Percentiles rank a stretch among this genome's conserved stretches.
These are phyloP conservation scores for Rotaria macrura DNA, from an alignment of 2,888 invertebrate genomes.

Conservation along the genomic window DNA sequence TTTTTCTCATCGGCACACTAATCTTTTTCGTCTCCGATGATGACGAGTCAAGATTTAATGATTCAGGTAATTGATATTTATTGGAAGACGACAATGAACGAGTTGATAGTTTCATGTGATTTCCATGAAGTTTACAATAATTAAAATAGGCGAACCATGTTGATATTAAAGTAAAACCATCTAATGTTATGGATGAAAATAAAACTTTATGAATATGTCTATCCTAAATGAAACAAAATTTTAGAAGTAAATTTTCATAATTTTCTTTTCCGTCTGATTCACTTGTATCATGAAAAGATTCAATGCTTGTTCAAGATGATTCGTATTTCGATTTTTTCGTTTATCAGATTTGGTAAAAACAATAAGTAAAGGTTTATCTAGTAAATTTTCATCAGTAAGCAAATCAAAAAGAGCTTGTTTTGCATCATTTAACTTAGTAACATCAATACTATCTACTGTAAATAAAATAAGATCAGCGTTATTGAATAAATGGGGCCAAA, in stretches of 20 bases:
- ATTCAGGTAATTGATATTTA: neutral
- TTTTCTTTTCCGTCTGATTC: neutral
- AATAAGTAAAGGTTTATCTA: neutral
- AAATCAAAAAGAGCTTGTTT: neutral
- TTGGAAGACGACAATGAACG: neutral
- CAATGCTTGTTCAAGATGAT: neutral
- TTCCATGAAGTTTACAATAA: neutral
- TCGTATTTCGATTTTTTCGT: neutral
- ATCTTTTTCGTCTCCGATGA: no score
- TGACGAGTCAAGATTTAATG: neutral
- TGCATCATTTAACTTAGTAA: neutral
- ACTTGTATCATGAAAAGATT: neutral
- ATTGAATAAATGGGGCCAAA: constrained; percentile 10
- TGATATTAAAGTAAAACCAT: neutral
- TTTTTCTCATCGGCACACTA: no score
- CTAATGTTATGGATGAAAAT: neutral
- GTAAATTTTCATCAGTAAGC: neutral
- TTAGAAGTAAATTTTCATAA: no score
- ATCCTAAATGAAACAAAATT: neutral
- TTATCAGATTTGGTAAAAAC: neutral
- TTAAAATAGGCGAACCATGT: neutral
- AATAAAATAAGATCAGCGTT: neutral
- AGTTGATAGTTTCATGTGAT: neutral
- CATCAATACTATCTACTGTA: neutral
- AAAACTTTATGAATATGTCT: neutral